phyloP scores from a whole-genome alignment of 2,888 invertebrate genomes.

The Scrobipalpa atriplicella region DNA sequence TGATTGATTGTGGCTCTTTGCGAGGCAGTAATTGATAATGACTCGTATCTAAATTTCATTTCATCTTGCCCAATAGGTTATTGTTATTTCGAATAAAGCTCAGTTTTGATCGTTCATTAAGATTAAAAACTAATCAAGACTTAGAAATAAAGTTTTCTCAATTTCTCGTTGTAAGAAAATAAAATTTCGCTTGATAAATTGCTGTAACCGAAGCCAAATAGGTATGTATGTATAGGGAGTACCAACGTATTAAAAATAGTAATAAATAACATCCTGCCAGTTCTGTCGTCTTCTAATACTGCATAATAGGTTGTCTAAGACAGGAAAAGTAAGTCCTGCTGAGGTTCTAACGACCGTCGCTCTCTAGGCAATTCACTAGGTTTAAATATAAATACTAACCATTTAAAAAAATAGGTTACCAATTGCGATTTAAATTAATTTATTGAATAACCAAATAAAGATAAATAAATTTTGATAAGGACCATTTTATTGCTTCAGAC shows the following conservation, averaged over 20 bases:
- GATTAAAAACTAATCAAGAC: conserved; percentile 19
- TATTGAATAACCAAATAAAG: background rate
- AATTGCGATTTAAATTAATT: background rate
- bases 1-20: conserved; percentile 38
- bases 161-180: background rate
- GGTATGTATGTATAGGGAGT: too few species aligned
- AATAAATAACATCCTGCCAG: background rate
- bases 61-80: conserved; percentile 14
- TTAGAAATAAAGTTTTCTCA: background rate
- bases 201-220: background rate
- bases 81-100: background rate
- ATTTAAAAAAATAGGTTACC: background rate
- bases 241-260: too few species aligned
- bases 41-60: conserved; percentile 27
- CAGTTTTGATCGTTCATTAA: conserved; percentile 2
- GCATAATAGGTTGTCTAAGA: conserved; percentile 14
- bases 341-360: conserved; percentile 29
- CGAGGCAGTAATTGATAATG: conserved; percentile 32
- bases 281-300: background rate
- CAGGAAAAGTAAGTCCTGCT: conserved; percentile 23
- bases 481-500: too few species aligned
- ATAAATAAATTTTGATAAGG: too few species aligned
- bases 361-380: conserved; percentile 34
- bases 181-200: background rate
- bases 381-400: conserved; percentile 20